Conservation (phyloP, 2,888 invertebrate species). For the Saturnia japonica region DNA sequence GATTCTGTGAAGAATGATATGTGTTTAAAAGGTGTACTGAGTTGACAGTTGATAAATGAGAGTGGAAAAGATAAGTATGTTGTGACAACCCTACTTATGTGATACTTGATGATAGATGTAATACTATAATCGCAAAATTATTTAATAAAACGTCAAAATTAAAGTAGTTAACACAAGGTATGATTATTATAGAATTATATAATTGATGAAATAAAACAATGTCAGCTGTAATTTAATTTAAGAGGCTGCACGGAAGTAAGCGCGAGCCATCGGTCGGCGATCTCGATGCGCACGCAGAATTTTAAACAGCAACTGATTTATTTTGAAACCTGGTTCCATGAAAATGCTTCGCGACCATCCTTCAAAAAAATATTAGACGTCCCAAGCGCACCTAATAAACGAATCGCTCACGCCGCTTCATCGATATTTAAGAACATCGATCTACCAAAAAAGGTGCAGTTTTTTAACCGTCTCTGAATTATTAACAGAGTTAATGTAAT, state of each 20-base stretch:
- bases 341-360: slow-evolving; percentile 25
- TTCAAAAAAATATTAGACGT: slow-evolving; percentile 48
- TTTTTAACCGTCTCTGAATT: slow-evolving; percentile 40
- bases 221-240: slow-evolving; percentile 29
- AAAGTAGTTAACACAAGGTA: background rate
- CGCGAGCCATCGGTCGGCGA: slow-evolving; percentile 32
- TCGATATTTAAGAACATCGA: slow-evolving; percentile 38
- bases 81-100: no score
- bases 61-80: no score
- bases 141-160: background rate
- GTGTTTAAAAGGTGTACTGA: no score
- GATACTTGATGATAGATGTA: no score
- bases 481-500: slow-evolving; percentile 30
- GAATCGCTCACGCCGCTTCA: slow-evolving; percentile 50
- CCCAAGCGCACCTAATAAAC: slow-evolving; percentile 52
- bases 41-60: no score
- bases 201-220: slow-evolving; percentile 24
- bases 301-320: slow-evolving; percentile 32
- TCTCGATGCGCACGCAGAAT: slow-evolving; percentile 36
- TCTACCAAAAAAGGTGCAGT: slow-evolving; percentile 34
- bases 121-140: background rate
- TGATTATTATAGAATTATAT: slow-evolving; percentile 9
- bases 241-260: slow-evolving; percentile 37
- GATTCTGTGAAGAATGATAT: no score
- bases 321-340: slow-evolving; percentile 5